Evolutionary conservation across 2,888 invertebrate species (phyloP), one percentile per base, ranked within the genome.

Genomic region (Sipha maydis): DNA sequence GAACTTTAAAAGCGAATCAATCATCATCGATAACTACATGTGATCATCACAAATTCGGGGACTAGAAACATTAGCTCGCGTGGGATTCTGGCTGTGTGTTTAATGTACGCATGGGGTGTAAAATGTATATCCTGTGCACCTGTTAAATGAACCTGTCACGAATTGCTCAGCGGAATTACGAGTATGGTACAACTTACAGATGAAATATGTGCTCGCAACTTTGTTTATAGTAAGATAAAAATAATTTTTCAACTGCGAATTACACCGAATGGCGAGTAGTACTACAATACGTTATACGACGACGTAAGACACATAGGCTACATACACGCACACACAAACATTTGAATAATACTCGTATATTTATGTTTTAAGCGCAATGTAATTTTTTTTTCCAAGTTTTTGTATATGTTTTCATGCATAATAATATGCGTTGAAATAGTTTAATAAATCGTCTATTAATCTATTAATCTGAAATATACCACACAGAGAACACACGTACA

Each of bases 131-230:
- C 61, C 86, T 21, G 86, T n/a, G 61, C 86, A 86, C 86, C 86
- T 86, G 80, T 86, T 86, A 86, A 86, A 86, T 21, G 79, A 80
- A 86, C 80, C 73, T 80, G 86, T 80, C 79, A 86, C 71, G 71
- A 86, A 86, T 86, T 80, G 79, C 79, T 80, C 79, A 38, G 25
- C 56, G 56, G 86, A 80, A 86, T 79, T 75, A 54, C 85, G 84
- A 31, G 76, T 38, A 76, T 21, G 61, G 5, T 21, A 25, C 75
- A 34, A 73, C 76, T 56, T 38, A n/a, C 61, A 17, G 41, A 76
- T 85, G 84, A 85, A 85, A 77, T 85, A 85, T 77, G 56, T 21
- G 28, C 41, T 9, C 17, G 14, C 38, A 0, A 38, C n/a, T 80
- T 80, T 67, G n/a, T 80, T 67, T 67, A 41, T n/a, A 19, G 61